phyloP scores from a whole-genome alignment of 1,140 invertebrate genomes.

The Lepidurus apus region DNA sequence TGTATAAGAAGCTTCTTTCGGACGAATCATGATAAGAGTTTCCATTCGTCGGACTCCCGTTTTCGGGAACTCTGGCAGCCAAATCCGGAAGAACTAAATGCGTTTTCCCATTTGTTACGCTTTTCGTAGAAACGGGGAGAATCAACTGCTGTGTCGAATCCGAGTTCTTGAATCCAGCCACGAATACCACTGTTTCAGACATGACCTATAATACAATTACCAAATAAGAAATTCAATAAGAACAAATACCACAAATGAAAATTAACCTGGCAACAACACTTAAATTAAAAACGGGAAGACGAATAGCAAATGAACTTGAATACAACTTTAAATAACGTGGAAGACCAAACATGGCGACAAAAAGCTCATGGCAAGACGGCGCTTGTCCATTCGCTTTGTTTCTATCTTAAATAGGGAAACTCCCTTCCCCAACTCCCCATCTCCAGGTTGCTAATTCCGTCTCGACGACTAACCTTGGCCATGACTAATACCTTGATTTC shows the following conservation, averaged over 20 bases:
- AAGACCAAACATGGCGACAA: too few species aligned
- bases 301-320: too few species aligned
- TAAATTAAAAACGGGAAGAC: too few species aligned
- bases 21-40: neutral
- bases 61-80: neutral
- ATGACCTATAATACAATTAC: conserved; percentile 10
- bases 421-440: neutral
- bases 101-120: neutral
- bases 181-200: conserved; percentile 9
- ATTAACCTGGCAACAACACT: too few species aligned
- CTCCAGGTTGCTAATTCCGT: neutral
- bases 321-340: too few species aligned
- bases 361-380: neutral
- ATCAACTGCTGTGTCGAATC: neutral
- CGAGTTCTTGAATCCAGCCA: neutral
- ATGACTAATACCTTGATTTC: neutral
- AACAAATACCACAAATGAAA: too few species aligned
- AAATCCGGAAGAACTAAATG: neutral
- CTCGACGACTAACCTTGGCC: neutral
- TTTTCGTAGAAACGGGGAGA: neutral
- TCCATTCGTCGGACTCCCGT: neutral
- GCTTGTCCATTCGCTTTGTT: neutral
- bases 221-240: neutral
- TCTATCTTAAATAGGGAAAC: neutral
- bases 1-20: neutral